phyloP scores from a whole-genome alignment of 1,140 invertebrate species.

The Sinonovacula constricta region DNA sequence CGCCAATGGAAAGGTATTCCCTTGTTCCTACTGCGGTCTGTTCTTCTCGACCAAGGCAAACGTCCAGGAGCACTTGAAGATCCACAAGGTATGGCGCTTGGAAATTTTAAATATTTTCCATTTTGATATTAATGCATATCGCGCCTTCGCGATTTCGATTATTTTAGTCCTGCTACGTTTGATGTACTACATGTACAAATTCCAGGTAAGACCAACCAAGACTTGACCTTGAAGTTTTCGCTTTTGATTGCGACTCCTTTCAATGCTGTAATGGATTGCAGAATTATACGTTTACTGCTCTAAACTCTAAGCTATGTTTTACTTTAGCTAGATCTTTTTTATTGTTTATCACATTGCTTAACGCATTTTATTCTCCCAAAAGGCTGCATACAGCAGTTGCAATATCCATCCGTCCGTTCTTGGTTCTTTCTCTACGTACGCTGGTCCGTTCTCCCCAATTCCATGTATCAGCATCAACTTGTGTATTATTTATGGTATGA shows the following conservation, averaged over 20 bases:
- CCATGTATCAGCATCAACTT: too few relatives aligned
- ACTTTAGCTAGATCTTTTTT: too few relatives aligned
- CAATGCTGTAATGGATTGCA: too few relatives aligned
- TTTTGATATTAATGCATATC: neutral
- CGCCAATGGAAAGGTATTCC: slow-evolving; percentile 93
- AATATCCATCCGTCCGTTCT: too few relatives aligned
- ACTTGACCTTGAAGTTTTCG: neutral
- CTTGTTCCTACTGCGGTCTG: slow-evolving; percentile 91
- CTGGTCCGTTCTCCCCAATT: too few relatives aligned
- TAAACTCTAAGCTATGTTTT: too few relatives aligned
- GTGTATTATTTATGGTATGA: too few relatives aligned
- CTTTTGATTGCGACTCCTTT: neutral
- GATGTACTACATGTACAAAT: neutral
- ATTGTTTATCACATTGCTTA: too few relatives aligned
- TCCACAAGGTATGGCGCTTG: slow-evolving; percentile 55
- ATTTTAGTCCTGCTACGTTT: neutral
- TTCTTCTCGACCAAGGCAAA: slow-evolving; percentile 73
- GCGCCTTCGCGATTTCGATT: neutral
- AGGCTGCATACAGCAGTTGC: too few relatives aligned
- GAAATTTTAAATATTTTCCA: neutral
- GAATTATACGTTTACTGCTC: too few relatives aligned
- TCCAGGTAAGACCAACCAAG: neutral
- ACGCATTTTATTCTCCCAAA: too few relatives aligned
- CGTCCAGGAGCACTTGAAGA: slow-evolving; percentile 75
- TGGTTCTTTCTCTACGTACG: too few relatives aligned